Base-by-base conservation (phyloP, 2,113 vertebrate genomes). In the Lepisosteus oculatus region DNA sequence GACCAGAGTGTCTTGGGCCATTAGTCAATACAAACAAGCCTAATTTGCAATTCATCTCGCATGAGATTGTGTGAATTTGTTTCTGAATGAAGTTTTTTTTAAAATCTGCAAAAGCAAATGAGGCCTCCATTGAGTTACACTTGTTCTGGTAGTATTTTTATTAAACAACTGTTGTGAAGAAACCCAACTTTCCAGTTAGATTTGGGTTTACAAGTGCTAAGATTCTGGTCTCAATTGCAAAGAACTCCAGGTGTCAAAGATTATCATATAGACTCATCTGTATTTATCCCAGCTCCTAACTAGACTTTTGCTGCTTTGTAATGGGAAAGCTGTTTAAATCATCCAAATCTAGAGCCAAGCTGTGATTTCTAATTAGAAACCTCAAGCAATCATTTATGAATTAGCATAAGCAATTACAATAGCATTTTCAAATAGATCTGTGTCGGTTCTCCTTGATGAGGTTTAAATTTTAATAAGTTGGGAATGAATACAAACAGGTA, bases 401-500 rank as follows among this genome's bases (percentile, higher is more conserved):
- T 66, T 66, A 66, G 43, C 43, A 66, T 45, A 66, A 45, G 42
- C 43, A 44, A 45, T 66, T 45, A 47, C 64, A 66, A 45, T 44
- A 3, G 3, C 6, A 43, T 12, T 14, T 66, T 66, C 64, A 66
- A 66, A 66, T 66, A 66, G 13, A 66, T 47, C 42, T 13, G 5
- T 47, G 43, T 29, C 17, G 17, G 17, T 29, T 29, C 42, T 47
- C 6, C 64, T 47, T 47, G 43, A 66, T 66, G 42, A 43, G 12
- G 14, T 64, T 64, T 43, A 43, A 64, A 29, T 29, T 29, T 29
- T 29, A 29, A 29, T 29, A 29, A 29, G 17, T 64, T 72, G 61
- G 73, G 69, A 43, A 45, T 72, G 76, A 57, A 72, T 65, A 68
- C 66, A 84, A 76, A 76, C 70, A 61, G 80, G 72, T 55, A 29